Base-by-base conservation (phyloP, 2,888 invertebrate species). In the Andrena bicolor region DNA sequence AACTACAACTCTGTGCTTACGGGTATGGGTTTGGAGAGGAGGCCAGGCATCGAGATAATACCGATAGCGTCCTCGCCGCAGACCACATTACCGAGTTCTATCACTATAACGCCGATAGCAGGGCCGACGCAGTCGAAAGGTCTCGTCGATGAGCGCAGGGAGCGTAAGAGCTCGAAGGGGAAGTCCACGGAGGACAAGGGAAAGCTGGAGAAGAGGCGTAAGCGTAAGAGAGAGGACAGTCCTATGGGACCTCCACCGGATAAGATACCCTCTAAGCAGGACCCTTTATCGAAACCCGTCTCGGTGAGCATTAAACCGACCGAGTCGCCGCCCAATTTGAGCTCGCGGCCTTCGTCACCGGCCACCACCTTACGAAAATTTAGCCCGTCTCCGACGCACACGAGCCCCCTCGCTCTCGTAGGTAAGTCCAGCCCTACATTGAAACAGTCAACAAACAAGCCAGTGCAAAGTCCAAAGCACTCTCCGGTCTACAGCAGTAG, bases 41-140 rank as follows among this genome's bases (percentile, higher is more conserved):
- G 97, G 35, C 96, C 97, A 0, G 97, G 97, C 2, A 97, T 98
- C 82, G 98, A 98, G 94, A 97, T 98, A 66, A 97, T 98, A 89
- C 98, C 98, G 0, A 96, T 97, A 80, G 95, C 96, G 2, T 95
- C 96, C 16, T 94, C 96, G 8, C 94, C 96, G 0, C 95, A 96
- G 5, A 95, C 96, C 7, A 95, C 95, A 5, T 93, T 97, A 35
- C 96, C 97, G 10, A 97, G 97, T 90, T 97, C 98, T 0, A 97
- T 98, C 77, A 98, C 98, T 0, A 98, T 98, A 75, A 98, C 98
- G 0, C 97, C 98, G 2, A 97, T 98, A 56, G 91, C 94, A 10
- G 92, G 91, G 20, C 95, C 96, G 0, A 94, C 95, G 2, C 94
- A 95, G 7, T 56, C 88, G 10, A 96, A 96, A 68, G 88, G 83